Base-by-base conservation (phyloP, 2,888 invertebrate genomes). In the Pimpla rufipes region DNA sequence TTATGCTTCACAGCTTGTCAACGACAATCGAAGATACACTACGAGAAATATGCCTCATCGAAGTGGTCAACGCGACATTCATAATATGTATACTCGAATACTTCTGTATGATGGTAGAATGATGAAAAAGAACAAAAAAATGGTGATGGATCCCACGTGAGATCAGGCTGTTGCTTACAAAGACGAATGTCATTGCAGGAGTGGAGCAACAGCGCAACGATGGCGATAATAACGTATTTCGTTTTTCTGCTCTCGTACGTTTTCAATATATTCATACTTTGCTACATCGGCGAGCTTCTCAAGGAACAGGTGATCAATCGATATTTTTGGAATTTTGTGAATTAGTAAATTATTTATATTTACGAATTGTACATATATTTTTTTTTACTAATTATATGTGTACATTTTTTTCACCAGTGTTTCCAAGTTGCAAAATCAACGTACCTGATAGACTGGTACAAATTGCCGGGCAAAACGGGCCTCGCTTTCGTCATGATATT, bases 11-110 rank as follows among this genome's bases (percentile, higher is more conserved):
- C 16, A 52, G 59, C 29, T 73, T 73, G 13, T 79, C n/a, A 2
- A 21, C 66, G 42, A n/a, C 23, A n/a, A 23, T 47, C 7, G 66
- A 37, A 81, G 66, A 81, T 4, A 85, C 89, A 50, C 81, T 92
- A 37, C 88, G 88, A 35, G 89, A 87, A 29, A 88, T 91, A 35
- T 90, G 89, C 79, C 84, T 92, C 7, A 86, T 90, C 13, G 91
- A 92, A 84, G 80, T 92, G 7, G 66, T 91, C 0, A 89, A 90
- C 1, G 89, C 90, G 62, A 91, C 90, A 1, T 29, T 91, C 59
- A 89, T 91, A 18, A 91, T 92, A 70, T 92, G 92, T 37, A 89
- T 91, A 18, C 73, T 91, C 4, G 91, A 89, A 77, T 92, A 89
- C 80, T 89, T 89, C 78, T 85, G 89, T 21, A 87, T 92, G n/a